Evolutionary conservation across 30 jellyfish, hydroid and myxozoan genomes (phyloP), one percentile per base, ranked within the genome.

Genomic region (Hydractinia echinata): DNA sequence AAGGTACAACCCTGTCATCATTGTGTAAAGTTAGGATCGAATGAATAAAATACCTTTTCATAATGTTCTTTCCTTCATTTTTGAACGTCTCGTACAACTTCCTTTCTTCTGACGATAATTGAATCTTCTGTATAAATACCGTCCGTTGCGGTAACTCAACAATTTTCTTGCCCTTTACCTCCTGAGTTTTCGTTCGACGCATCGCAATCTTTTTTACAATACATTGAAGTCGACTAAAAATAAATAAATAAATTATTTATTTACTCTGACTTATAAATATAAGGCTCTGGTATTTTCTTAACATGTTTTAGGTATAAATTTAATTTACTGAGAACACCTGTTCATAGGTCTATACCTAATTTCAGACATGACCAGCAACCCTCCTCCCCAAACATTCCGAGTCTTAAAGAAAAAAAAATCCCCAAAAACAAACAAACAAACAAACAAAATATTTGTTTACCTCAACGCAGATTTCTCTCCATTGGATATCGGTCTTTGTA

Each of bases 101-200:
- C 56, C 89, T 79, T 58, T 86, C 95, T 74, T 86, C 89, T 52
- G 82, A 81, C 8, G 89, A 68, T 54, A 86, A 51, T 61, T 86
- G 82, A 4, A 86, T 61, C 76, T 86, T 72, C 39, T 73, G 87
- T 14, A 86, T n/a, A 44, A 54, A 86, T 14, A 86, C 14, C 18
- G 55, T 86, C 55, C 79, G 77, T 5, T 67, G 86, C 20, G 95
- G 95, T 15, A 86, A 77, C 54, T 86, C 70, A 55, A 86, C 78
- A 53, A 86, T 64, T 8, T 76, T 85, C 69, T 86, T 79, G 55
- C 89, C 89, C 55, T 81, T 61, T 8, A 81, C 51, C 18, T 64
- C 74, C 30, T 81, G 85, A 10, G 39, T 44, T 80, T 86, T 86
- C 52, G 95, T 86, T 39, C 95, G 84, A 39, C 95, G 86, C 76